Percentiles rank a stretch among this genome's conserved stretches.
Conservation (phyloP, 2,797 vertebrate genomes). For the Sebastes hopkinsi region DNA sequence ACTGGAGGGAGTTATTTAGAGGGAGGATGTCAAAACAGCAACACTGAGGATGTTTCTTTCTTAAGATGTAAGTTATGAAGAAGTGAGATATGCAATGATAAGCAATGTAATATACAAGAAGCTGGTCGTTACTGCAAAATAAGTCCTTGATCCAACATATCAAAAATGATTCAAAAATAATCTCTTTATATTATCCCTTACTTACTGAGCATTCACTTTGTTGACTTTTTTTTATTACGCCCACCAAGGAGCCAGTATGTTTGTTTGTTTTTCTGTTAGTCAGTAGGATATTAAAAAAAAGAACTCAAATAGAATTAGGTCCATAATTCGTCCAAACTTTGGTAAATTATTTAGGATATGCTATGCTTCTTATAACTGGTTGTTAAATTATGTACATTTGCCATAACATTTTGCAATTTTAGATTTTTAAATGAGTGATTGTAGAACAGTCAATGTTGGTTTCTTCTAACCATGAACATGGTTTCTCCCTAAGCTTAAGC, state of each 20-base stretch:
- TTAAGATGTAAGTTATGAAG: background rate
- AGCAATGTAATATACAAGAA: background rate
- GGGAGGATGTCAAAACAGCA: background rate
- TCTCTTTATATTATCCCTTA: background rate
- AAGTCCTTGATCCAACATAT: background rate
- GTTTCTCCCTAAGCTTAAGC: background rate
- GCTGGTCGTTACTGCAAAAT: background rate
- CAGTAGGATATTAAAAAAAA: background rate
- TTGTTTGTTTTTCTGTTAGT: background rate
- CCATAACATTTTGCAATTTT: background rate
- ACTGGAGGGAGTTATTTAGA: conserved; percentile 6
- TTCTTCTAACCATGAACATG: background rate
- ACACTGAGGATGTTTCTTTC: background rate
- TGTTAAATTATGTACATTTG: too few relatives aligned
- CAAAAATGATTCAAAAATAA: background rate
- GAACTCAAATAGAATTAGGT: background rate
- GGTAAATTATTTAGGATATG: background rate
- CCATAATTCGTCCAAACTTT: background rate
- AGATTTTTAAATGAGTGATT: background rate
- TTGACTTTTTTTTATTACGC: background rate
- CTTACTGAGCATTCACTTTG: background rate
- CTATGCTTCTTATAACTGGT: background rate
- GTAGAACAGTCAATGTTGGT: background rate
- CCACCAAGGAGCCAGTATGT: background rate
- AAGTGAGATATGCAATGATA: background rate